These are phyloP conservation scores for Xerus rutilus DNA, from an alignment of 2,797 vertebrate species.

Conservation along the genomic window DNA sequence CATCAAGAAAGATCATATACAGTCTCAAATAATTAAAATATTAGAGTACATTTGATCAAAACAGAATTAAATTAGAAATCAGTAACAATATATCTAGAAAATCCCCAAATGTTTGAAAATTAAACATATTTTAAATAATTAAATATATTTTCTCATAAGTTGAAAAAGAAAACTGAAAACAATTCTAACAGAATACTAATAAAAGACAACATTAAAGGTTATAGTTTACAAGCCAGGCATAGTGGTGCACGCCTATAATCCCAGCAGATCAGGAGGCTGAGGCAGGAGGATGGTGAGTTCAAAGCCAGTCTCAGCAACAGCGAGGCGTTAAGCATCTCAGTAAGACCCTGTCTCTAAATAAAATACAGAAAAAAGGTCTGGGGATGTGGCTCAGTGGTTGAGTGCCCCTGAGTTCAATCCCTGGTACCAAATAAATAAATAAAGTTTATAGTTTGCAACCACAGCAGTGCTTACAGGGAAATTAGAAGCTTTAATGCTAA, in stretches of 20 bases:
- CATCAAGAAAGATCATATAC: neutral
- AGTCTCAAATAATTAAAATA: neutral
- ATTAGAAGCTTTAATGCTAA: constrained; percentile 11
- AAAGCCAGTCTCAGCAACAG: too few relatives aligned
- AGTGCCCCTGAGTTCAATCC: too few relatives aligned
- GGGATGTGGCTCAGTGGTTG: too few relatives aligned
- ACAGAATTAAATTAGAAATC: neutral
- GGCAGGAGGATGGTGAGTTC: too few relatives aligned
- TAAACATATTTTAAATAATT: neutral
- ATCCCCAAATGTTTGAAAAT: neutral
- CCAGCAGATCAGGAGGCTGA: too few relatives aligned
- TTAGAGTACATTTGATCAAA: neutral
- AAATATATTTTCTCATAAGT: neutral
- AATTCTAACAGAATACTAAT: neutral
- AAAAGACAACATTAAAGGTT: neutral
- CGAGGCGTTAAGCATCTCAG: too few relatives aligned
- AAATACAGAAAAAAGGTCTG: too few relatives aligned
- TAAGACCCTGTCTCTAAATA: too few relatives aligned
- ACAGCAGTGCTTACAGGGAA: constrained; percentile 5
- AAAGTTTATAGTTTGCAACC: neutral
- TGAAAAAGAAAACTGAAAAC: constrained; percentile 2
- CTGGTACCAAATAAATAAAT: too few relatives aligned
- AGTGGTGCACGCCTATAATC: too few relatives aligned
- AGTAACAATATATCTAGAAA: constrained; percentile 6
- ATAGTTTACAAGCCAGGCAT: neutral